These are phyloP conservation scores for Thumatha senex DNA, from an alignment of 2,888 invertebrate species.

Conservation along the genomic window DNA sequence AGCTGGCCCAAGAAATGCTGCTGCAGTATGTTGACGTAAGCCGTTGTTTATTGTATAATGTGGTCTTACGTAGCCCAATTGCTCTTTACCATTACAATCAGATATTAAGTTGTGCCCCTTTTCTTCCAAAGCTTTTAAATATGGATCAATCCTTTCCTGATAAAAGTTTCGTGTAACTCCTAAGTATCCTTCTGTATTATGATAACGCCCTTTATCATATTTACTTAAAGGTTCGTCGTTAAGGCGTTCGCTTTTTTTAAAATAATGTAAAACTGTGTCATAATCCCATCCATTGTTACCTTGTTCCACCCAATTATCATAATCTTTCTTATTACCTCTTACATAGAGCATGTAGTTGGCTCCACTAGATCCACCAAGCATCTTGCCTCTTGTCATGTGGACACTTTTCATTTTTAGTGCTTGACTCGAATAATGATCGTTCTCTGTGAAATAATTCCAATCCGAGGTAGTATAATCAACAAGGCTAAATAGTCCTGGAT, in stretches of 20 bases:
- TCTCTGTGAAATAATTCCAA: slow-evolving; percentile 49
- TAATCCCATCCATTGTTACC: slow-evolving; percentile 80
- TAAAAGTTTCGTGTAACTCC: slow-evolving; percentile 49
- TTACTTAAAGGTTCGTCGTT: slow-evolving; percentile 28
- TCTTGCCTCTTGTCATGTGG: slow-evolving; percentile 84
- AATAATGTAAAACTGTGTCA: slow-evolving; percentile 49
- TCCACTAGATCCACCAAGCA: slow-evolving; percentile 86
- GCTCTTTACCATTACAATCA: slow-evolving; percentile 47
- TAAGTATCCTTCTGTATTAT: slow-evolving; percentile 42
- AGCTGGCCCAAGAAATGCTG: slow-evolving; percentile 43
- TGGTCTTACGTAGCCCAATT: slow-evolving; percentile 43
- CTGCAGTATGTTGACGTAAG: slow-evolving; percentile 45
- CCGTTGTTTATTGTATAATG: slow-evolving; percentile 40
- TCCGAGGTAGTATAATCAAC: slow-evolving; percentile 41
- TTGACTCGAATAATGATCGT: slow-evolving; percentile 54
- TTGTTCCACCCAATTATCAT: slow-evolving; percentile 71
- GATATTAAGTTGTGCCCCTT: slow-evolving; percentile 41
- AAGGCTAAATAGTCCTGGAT: slow-evolving; percentile 50
- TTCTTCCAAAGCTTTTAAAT: slow-evolving; percentile 44
- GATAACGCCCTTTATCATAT: slow-evolving; percentile 50
- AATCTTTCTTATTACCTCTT: slow-evolving; percentile 86
- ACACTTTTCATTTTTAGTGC: slow-evolving; percentile 40
- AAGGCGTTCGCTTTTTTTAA: slow-evolving; percentile 53
- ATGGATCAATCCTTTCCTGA: slow-evolving; percentile 57
- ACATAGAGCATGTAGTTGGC: slow-evolving; percentile 87